Evolutionary conservation across 2,888 invertebrate genomes (phyloP), one percentile per base, ranked within the genome.

Genomic region (Pristionchus mayeri): DNA sequence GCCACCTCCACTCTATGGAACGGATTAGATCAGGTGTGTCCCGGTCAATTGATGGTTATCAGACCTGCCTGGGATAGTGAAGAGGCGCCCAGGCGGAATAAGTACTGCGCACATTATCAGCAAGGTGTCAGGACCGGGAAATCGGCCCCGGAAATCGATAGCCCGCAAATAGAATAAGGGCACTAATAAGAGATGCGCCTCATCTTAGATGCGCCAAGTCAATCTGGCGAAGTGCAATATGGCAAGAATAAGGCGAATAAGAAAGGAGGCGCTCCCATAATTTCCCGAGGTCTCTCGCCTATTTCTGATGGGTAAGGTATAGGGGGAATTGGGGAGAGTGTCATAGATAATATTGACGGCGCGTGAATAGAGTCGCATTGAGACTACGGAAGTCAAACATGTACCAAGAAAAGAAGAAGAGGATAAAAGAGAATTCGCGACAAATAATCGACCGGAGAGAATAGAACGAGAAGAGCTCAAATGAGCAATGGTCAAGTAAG

Each of bases 31-130:
- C 67, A 30, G 2, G 18, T 71, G 37, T 71, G 37, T 18, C 30
- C 34, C 34, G 57, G 71, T 44, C 71, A 71, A 71, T 71, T 71
- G 71, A 71, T 71, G 71, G 44, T 34, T 71, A 71, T 71, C 71
- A 60, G 30, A n/a, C n/a, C 37, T 21, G 67, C 7, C 37, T 67
- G 67, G 40, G 71, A 71, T 40, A 71, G 71, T 71, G 21, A 37
- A 11, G n/a, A 16, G 24, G 44, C 71, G 40, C 40, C 44, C 71
- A 71, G 40, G 40, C 71, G 71, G 71, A 71, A 71, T 71, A 71
- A 71, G 71, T 44, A n/a, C 37, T 21, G n/a, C n/a, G n/a, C n/a
- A n/a, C 24, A 40, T 71, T 71, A 71, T 71, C 71, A 71, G 71
- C 71, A 11, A 71, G 71, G 71, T 71, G 71, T 71, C 71, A 71